Evolutionary conservation across 2,113 vertebrate species (phyloP).

Genomic region (Tympanuchus pallidicinctus): DNA sequence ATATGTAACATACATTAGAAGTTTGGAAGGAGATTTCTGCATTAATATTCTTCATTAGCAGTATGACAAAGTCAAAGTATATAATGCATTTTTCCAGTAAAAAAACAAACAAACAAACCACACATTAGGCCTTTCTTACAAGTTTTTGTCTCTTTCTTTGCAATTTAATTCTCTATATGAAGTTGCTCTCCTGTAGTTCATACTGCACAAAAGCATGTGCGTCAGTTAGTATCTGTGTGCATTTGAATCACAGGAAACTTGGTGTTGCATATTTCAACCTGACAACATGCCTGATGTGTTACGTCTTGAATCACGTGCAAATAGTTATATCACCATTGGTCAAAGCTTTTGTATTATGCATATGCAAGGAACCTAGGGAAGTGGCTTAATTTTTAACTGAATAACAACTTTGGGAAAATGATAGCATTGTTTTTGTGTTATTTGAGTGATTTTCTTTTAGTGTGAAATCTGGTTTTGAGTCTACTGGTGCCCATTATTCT

Average conservation of each 20-base stretch:
- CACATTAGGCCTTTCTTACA: neutral
- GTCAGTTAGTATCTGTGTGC: neutral
- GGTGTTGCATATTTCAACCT: neutral
- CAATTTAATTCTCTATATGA: neutral
- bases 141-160: neutral
- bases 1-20: neutral
- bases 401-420: neutral
- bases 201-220: neutral
- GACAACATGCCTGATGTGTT: neutral
- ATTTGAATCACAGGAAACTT: neutral
- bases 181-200: neutral
- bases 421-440: neutral
- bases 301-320: neutral
- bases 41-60: neutral
- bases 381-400: neutral
- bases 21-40: neutral
- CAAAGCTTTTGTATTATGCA: neutral
- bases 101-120: no score
- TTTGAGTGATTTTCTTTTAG: neutral
- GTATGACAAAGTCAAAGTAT: neutral
- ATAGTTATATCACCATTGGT: neutral
- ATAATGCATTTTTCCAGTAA: neutral
- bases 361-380: neutral
- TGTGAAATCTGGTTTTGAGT: neutral
- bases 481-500: neutral